Evolutionary conservation across 2,888 invertebrate genomes (phyloP), one percentile per base, ranked within the genome.

Genomic region (Chromoteleia sp.): DNA sequence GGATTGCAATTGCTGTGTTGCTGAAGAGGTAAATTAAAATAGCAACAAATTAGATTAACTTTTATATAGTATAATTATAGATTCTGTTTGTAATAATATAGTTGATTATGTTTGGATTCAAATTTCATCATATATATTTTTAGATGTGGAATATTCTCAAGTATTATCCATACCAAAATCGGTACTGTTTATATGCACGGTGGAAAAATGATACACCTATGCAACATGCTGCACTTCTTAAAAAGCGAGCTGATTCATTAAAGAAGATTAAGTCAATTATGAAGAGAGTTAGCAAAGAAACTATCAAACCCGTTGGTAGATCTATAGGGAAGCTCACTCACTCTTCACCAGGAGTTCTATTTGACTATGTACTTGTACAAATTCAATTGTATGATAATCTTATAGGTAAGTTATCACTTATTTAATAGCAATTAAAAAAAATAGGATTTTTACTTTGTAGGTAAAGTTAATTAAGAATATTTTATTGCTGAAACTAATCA

Each of bases 221-320:
- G 76, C 93, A 95, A 50, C 97, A 98, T 92, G 97, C 99, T 0
- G 94, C 96, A 41, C 92, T 99, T 63, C 94, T 98, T 88, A 94
- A 96, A 15, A 96, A 97, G 33, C 94, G 96, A 43, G 98, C 97
- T 0, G 96, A 97, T 89, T 96, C 97, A 0, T 94, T 98, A 84
- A 98, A 98, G 89, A 95, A 97, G 88, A 97, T 98, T 54, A 98
- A 98, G 90, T 98, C 98, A 84, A 96, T 99, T 36, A 98, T 99
- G 97, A 99, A 99, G 92, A 95, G 97, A 82, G 97, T 98, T 36
- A 98, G 98, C 87, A 99, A 99, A 91, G 99, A 99, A 91, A 99
- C 98, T 88, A 98, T 99, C 4, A 99, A 99, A 92, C 98, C 97
- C 0, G 97, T 98, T 80, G 99, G 99, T 0, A 94, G 99, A 76